Evolutionary conservation across 2,113 vertebrate genomes (phyloP).

Genomic region (Pseudorhombus dupliciocellatus): DNA sequence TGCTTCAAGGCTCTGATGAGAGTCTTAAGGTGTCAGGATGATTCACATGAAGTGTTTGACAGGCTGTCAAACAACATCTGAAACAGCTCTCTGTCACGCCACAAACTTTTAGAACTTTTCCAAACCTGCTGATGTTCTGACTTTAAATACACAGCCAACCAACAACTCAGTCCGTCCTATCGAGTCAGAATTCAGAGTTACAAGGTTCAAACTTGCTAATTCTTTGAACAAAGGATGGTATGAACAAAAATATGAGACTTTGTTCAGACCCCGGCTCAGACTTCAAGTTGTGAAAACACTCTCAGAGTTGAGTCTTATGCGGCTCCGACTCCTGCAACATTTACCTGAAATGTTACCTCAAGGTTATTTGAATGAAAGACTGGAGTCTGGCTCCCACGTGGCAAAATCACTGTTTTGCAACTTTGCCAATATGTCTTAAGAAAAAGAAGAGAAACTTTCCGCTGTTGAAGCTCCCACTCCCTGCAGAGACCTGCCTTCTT

Average conservation of each 20-base stretch:
- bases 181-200: too few relatives aligned
- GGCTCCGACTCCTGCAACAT: too few relatives aligned
- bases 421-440: background rate
- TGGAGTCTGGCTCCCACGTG: background rate
- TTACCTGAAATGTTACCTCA: too few relatives aligned
- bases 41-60: conserved; percentile 12
- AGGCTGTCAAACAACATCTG: conserved; percentile 19
- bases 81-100: background rate
- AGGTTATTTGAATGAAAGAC: background rate
- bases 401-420: background rate
- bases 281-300: too few relatives aligned
- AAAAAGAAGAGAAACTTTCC: background rate
- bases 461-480: background rate
- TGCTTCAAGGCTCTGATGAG: conserved; percentile 11
- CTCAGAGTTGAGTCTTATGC: too few relatives aligned
- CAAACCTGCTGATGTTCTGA: background rate
- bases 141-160: too few relatives aligned
- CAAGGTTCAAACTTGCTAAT: too few relatives aligned
- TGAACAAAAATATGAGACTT: too few relatives aligned
- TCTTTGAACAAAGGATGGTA: too few relatives aligned
- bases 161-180: too few relatives aligned
- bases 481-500: conserved; percentile 15
- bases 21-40: conserved; percentile 3
- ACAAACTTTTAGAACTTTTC: background rate
- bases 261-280: too few relatives aligned